Evolutionary conservation across 2,888 invertebrate genomes (phyloP), one percentile per base, ranked within the genome.

Genomic region (Lepidochitona cinerea): DNA sequence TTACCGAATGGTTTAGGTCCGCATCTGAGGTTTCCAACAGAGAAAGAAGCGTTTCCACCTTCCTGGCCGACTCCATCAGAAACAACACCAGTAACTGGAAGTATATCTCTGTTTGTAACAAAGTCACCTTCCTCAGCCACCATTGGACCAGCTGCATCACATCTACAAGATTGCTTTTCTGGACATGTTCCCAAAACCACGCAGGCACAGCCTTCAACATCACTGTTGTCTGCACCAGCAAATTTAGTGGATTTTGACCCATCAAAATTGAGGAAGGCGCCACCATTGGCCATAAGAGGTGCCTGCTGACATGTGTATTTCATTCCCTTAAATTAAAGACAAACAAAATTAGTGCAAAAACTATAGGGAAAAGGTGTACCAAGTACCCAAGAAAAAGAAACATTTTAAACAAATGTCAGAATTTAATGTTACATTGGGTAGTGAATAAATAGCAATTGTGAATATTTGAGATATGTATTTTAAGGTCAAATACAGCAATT

Each of bases 1-100:
- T 73, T 78, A 88, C 88, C 83, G 65, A 84, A 81, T 5, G 84
- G 81, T 54, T 68, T 76, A 6, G 77, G 83, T 75, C 74, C 75
- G 65, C 83, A 83, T 54, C 76, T 53, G 14, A 80, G 23, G 4
- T 72, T 41, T 12, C 75, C 75, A 1, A 77, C 69, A 1, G 76
- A 70, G 1, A 83, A 37, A 1, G 74, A 73, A n/a, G 76, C 79
- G 3, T 32, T 41, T 12, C 77, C 81, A 0, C 70, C 64, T 1
- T 79, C 72, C 12, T 54, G 23, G 0, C 37, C 37, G 53, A 78
- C 76, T 7, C 76, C 76, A 5, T 78, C 78, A 33, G 82, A 76
- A 7, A 49, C 65, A 9, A 84, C 68, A 7, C 59, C 26, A 5
- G 77, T 76, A 3, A 86, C 68, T 0, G 84, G 84, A 6, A 87